Conservation (phyloP, 2,888 invertebrate species). For the Agrochola macilenta region DNA sequence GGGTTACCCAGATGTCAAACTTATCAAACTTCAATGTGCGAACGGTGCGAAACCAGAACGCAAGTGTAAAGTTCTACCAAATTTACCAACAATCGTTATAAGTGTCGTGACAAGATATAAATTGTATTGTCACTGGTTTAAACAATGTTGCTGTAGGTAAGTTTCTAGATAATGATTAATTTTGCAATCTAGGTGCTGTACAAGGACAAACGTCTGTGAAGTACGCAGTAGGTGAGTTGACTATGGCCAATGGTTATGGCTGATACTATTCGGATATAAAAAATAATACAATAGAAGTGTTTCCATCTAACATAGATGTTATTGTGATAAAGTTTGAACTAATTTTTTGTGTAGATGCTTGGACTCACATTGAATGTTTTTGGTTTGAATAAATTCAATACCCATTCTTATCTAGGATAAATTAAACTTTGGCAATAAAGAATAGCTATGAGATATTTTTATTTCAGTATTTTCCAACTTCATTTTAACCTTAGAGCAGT, state of each 20-base stretch:
- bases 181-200: slow-evolving; percentile 50
- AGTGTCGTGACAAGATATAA: slow-evolving; percentile 32
- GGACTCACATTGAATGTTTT: slow-evolving; percentile 19
- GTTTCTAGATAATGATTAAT: slow-evolving; percentile 42
- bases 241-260: neutral
- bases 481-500: slow-evolving; percentile 7
- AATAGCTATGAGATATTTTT: neutral
- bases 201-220: slow-evolving; percentile 48
- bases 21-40: neutral
- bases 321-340: slow-evolving; percentile 22
- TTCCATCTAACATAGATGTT: slow-evolving; percentile 20
- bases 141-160: slow-evolving; percentile 50
- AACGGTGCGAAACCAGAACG: neutral
- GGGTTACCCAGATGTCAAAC: neutral
- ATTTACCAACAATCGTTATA: slow-evolving; percentile 20
- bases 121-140: slow-evolving; percentile 50
- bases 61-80: slow-evolving; percentile 4
- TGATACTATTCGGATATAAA: slow-evolving; percentile 32
- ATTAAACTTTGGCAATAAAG: neutral
- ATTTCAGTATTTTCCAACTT: neutral
- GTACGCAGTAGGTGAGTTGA: slow-evolving; percentile 19
- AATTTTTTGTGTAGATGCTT: slow-evolving; percentile 41
- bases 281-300: slow-evolving; percentile 36
- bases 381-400: slow-evolving; percentile 13
- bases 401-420: slow-evolving; percentile 7